These are phyloP conservation scores for Climacteris rufus DNA, from an alignment of 2,113 vertebrate genomes.

Conservation along the genomic window DNA sequence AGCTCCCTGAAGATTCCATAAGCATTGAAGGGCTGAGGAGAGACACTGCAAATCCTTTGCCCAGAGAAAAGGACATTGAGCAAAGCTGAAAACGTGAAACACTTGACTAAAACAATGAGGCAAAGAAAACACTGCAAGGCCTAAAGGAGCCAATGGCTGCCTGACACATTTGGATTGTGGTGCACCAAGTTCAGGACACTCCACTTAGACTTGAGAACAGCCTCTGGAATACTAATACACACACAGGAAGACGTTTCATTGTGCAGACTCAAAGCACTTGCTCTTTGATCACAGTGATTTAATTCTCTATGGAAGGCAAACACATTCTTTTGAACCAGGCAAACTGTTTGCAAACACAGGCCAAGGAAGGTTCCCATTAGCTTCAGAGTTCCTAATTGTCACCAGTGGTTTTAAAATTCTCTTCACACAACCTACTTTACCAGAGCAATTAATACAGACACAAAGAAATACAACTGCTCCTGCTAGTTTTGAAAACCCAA, in stretches of 20 bases:
- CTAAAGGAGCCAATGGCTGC: background rate
- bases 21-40: background rate
- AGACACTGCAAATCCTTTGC: background rate
- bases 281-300: background rate
- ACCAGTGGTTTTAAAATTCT: background rate
- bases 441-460: background rate
- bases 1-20: background rate
- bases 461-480: background rate
- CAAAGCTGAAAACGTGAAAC: background rate
- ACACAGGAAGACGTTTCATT: background rate
- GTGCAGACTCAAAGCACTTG: background rate
- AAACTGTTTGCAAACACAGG: conserved; percentile 10
- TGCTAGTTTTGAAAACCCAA: background rate
- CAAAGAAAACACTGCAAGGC: background rate
- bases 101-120: background rate
- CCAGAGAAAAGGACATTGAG: background rate
- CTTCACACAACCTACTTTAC: background rate
- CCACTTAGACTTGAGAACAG: background rate
- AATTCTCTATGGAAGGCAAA: background rate
- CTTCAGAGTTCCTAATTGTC: background rate
- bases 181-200: background rate
- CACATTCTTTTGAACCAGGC: background rate
- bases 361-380: background rate
- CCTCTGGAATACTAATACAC: conserved; percentile 31
- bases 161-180: background rate